Conservation (phyloP, 2,797 vertebrate genomes). For the Acrossocheilus fasciatus region DNA sequence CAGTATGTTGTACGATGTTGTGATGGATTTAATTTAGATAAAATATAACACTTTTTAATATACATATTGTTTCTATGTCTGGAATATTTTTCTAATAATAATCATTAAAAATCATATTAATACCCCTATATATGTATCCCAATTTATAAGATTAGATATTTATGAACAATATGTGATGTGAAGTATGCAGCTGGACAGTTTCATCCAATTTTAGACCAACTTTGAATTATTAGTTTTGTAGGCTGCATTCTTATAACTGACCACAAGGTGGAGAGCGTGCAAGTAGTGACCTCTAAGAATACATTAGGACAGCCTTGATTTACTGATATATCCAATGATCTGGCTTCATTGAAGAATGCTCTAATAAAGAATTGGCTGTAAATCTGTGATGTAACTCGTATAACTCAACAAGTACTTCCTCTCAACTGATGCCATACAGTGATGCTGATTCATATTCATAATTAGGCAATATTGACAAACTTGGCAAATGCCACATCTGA, state of each 20-base stretch:
- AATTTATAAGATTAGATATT: not conserved
- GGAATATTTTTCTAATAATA: not conserved
- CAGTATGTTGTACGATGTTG: not conserved
- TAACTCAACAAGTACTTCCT: not conserved
- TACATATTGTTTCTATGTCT: not conserved
- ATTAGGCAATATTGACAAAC: constrained; percentile 13
- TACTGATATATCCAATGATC: not conserved
- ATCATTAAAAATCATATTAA: not conserved
- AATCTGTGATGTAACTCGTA: not conserved
- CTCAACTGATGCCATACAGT: not conserved
- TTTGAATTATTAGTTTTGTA: not conserved
- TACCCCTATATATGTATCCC: not conserved
- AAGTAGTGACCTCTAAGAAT: not conserved
- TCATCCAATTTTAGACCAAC: not conserved
- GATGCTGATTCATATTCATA: not conserved
- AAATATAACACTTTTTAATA: not conserved
- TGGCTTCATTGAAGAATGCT: not conserved
- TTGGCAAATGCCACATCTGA: not conserved
- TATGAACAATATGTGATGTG: not conserved
- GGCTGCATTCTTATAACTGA: constrained; percentile 29
- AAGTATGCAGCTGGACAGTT: not conserved
- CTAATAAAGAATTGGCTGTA: not conserved
- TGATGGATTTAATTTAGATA: not conserved
- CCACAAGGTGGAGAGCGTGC: constrained; percentile 51
- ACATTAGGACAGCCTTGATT: constrained; percentile 3